Base-by-base conservation (phyloP, 2,113 vertebrate genomes). In the Suricata suricatta region DNA sequence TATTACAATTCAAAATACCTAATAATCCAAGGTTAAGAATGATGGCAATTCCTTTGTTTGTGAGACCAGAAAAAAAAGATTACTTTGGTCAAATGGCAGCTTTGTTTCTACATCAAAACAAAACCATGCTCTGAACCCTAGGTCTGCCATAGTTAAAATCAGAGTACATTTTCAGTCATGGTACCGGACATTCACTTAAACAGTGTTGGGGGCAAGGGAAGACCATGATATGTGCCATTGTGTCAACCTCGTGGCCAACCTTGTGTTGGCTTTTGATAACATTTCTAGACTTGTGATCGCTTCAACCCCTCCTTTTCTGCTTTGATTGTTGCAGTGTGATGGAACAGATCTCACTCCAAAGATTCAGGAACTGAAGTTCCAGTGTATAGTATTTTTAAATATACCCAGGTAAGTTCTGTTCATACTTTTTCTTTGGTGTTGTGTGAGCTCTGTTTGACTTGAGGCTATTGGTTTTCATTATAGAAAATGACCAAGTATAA, bases 311-410 rank as follows among this genome's bases (percentile, higher is more conserved):
- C 92, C 97, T 96, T 96, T 97, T 98, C 98, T 98, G 96, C 95
- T 98, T 96, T 98, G 96, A 83, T 95, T 98, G 35, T 98, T 99
- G 95, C 98, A 99, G 99, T 99, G 99, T 98, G 99, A 99, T 97
- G 99, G 99, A 92, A 99, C 99, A 94, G 99, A 99, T 98, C 98
- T 99, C 98, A 99, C 99, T 97, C 98, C 99, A 98, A 99, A 99
- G 98, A 99, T 99, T 98, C 99, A 99, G 98, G 99, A 99, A 98
- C 97, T 99, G 98, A 99, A 99, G 98, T 99, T 99, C 98, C 99
- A 99, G 98, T 99, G 99, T 99, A 99, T 99, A 98, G 99, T 99
- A 98, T 99, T 99, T 99, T 99, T 99, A 99, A 99, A 99, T 98
- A 99, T 99, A 98, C 99, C 99, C 98, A 99, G 99, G 99, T 99